phyloP scores from a whole-genome alignment of 2,113 vertebrate genomes.

The Felis chaus region DNA sequence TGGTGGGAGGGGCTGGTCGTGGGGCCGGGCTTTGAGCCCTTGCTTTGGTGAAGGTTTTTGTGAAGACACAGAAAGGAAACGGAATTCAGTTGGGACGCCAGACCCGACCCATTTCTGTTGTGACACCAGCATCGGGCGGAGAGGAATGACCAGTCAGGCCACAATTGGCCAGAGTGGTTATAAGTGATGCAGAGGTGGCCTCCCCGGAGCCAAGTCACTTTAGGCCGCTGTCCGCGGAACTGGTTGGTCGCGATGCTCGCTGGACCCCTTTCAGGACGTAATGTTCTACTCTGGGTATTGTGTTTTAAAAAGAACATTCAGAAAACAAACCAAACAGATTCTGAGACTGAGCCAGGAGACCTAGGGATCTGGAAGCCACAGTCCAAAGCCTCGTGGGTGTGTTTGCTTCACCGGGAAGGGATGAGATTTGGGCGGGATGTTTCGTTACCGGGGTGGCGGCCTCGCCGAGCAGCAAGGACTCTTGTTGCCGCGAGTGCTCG shows the following conservation, averaged over 20 bases:
- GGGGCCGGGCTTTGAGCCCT: accelerated
- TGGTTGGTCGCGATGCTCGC: accelerated
- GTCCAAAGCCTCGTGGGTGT: accelerated
- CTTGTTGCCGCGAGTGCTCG: not conserved
- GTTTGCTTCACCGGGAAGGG: not conserved
- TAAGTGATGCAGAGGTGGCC: too few relatives aligned
- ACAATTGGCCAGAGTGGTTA: accelerated
- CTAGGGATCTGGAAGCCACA: not conserved
- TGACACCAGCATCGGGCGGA: accelerated
- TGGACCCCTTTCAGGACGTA: accelerated
- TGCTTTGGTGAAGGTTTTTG: not conserved
- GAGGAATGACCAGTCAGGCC: accelerated
- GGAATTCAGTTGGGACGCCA: too few relatives aligned
- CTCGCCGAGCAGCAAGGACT: not conserved
- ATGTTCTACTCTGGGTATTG: accelerated
- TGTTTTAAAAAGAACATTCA: accelerated
- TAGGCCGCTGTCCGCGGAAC: accelerated
- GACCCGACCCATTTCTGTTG: not conserved
- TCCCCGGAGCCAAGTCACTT: accelerated
- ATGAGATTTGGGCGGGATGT: not conserved
- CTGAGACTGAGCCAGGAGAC: accelerated
- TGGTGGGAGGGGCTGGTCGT: accelerated
- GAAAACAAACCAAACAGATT: too few relatives aligned
- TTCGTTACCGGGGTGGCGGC: not conserved
- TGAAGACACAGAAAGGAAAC: not conserved